These are phyloP conservation scores for Hyppa rectilinea DNA, from an alignment of 2,888 invertebrate species.

Conservation along the genomic window DNA sequence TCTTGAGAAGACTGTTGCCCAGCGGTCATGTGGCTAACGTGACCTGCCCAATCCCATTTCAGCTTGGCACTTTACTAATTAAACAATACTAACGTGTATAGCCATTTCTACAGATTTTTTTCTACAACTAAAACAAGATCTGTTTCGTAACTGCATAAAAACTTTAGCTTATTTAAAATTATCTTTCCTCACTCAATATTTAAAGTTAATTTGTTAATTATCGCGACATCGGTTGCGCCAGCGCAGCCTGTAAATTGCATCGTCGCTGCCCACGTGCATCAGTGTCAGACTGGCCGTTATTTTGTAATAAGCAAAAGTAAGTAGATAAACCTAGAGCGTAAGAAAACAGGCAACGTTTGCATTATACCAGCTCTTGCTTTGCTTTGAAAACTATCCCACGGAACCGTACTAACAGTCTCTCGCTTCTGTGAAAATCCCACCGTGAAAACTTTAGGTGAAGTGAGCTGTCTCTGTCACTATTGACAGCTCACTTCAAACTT, in stretches of 20 bases:
- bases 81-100: too few species aligned
- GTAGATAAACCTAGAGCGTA: conserved; percentile 5
- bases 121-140: conserved; percentile 7
- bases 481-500: too few species aligned
- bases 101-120: conserved; percentile 2
- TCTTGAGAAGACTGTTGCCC: too few species aligned
- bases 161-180: conserved; percentile 30
- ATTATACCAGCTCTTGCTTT: neutral
- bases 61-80: too few species aligned
- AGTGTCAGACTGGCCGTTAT: conserved; percentile 16
- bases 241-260: conserved; percentile 43
- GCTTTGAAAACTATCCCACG: neutral
- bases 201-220: conserved; percentile 53
- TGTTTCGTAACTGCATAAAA: conserved; percentile 25
- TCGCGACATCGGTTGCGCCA: conserved; percentile 48
- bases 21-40: too few species aligned
- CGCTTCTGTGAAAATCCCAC: too few species aligned
- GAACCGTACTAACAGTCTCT: too few species aligned
- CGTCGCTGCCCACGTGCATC: conserved; percentile 10
- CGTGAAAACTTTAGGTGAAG: too few species aligned
- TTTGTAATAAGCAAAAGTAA: conserved; percentile 28
- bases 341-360: neutral
- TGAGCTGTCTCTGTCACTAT: too few species aligned
- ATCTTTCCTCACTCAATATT: conserved; percentile 34
- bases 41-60: too few species aligned